Conservation (phyloP, 2,113 vertebrate genomes). For the Dicaeum eximium region DNA sequence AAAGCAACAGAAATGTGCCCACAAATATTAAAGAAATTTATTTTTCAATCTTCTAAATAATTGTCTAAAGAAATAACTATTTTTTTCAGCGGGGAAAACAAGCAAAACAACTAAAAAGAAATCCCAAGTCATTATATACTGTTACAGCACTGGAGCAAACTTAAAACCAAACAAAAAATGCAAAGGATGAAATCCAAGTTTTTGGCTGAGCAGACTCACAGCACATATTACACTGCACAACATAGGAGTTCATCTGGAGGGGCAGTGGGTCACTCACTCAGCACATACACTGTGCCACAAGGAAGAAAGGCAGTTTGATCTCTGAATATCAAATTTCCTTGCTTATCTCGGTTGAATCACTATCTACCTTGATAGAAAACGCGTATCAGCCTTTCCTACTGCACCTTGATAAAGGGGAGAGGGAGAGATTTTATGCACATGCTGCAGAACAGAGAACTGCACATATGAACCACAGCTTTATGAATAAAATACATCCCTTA, state of each 20-base stretch:
- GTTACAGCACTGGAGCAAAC: not conserved
- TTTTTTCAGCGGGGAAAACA: not conserved
- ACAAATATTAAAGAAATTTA: conserved; percentile 29
- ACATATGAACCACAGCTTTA: not conserved
- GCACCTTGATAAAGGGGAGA: not conserved
- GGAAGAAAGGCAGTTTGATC: not conserved
- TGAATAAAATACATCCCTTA: not conserved
- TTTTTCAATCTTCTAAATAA: conserved; percentile 26
- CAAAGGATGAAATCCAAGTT: not conserved
- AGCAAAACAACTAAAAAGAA: not conserved
- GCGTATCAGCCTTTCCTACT: not conserved
- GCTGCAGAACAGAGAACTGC: not conserved
- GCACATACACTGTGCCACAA: not conserved
- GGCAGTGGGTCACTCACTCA: not conserved
- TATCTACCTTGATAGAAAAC: not conserved
- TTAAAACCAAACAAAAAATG: not conserved
- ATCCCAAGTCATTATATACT: not conserved
- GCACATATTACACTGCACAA: not conserved
- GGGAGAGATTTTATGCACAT: not conserved
- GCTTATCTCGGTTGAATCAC: not conserved
- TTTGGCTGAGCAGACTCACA: not conserved
- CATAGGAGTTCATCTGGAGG: not conserved
- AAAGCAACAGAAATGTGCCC: conserved; percentile 32
- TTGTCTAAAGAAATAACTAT: not conserved
- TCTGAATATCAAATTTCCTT: not conserved